phyloP scores from a whole-genome alignment of 2,888 invertebrate species.

The Dasypogon diadema region DNA sequence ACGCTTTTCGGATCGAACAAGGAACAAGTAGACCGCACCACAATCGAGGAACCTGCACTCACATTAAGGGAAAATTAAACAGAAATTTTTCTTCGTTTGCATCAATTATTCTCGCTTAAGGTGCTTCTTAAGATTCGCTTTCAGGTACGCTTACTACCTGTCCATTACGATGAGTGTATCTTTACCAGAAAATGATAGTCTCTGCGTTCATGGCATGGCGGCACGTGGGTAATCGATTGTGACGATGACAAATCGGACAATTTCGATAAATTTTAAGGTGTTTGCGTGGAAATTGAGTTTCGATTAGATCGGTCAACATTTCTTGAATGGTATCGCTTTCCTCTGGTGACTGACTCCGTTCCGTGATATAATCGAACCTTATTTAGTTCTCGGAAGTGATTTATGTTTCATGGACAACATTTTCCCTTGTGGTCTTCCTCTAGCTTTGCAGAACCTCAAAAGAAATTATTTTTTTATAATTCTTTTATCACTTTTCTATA shows the following conservation, averaged over 20 bases:
- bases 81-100: constrained; percentile 19
- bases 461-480: constrained; percentile 5
- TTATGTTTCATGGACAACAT: background rate
- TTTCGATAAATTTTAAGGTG: constrained; percentile 43
- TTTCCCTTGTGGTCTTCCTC: background rate
- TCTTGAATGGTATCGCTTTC: background rate
- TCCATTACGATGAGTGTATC: background rate
- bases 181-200: background rate
- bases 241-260: constrained; percentile 53
- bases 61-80: constrained; percentile 4
- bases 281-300: constrained; percentile 7
- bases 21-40: background rate
- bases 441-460: background rate
- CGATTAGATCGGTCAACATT: background rate
- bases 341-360: background rate
- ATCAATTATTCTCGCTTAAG: constrained; percentile 39
- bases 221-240: constrained; percentile 52
- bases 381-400: background rate
- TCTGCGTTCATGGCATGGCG: background rate
- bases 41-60: background rate
- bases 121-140: constrained; percentile 5
- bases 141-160: constrained; percentile 1
- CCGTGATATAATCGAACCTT: background rate
- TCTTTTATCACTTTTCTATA: constrained; percentile 38
- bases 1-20: background rate